Base-by-base conservation (phyloP, 2,113 vertebrate species). In the Odontophorus gujanensis region DNA sequence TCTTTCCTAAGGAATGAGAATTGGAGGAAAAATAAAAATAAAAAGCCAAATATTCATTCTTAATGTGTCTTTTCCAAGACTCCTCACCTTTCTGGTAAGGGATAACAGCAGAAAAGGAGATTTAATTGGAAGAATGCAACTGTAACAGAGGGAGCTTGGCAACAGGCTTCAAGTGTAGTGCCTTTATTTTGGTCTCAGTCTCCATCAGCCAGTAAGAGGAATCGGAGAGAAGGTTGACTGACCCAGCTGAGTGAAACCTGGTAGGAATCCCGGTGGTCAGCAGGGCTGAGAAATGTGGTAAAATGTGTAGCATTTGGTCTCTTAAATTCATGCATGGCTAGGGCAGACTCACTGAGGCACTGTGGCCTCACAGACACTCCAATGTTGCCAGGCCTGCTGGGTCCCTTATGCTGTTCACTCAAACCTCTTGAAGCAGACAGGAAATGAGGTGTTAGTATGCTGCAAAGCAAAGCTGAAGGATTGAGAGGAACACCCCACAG, bases 121-220 rank as follows among this genome's bases (percentile, higher is more conserved):
- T 91, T 89, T 84, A 53, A 71, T 36, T 71, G 36, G 42, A 89
- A 78, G 51, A n/a, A 30, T 36, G 57, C 34, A 84, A 38, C 25
- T 63, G 32, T 11, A 72, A 59, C 53, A 87, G 47, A 58, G 47
- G 30, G 61, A 90, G 19, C 7, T 28, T 36, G 36, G 28, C 67
- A 55, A 14, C 45, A 74, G 45, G 51, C 50, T 77, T 90, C 57
- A 42, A 7, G 6, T 55, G 2, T 74, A 50, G 18, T 2, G 1
- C 6, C 19, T 66, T 59, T 65, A 26, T 38, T 68, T 87, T 75
- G 87, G 38, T 19, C 17, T 92, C 5, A 38, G 8, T 84, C 51
- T 78, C 61, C 9, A 16, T 79, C 12, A 67, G 22, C 43, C 38
- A 15, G 17, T 65, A 62, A 65, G 38, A 38, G 22, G 11, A 32